phyloP scores from a whole-genome alignment of 2,113 vertebrate genomes.

The Trematomus loennbergii region DNA sequence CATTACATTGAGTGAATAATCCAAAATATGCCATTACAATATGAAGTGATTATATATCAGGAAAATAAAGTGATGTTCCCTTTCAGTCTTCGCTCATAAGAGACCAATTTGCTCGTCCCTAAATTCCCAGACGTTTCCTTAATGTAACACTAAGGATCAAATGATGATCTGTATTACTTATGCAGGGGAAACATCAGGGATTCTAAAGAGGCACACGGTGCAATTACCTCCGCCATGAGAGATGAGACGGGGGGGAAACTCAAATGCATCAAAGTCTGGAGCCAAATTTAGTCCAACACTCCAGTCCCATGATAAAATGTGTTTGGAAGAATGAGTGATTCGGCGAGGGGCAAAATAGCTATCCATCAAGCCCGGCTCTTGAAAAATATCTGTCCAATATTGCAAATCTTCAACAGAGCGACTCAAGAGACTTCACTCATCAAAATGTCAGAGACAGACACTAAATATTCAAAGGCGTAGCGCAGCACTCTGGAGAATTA shows the following conservation, averaged over 20 bases:
- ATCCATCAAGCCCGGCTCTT: conserved; percentile 57
- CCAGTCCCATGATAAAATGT: conserved; percentile 50
- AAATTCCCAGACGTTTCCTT: conserved; percentile 41
- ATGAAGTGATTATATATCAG: too few species aligned
- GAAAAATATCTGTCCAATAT: conserved; percentile 72
- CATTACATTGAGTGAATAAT: conserved; percentile 18
- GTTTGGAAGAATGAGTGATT: conserved; percentile 61
- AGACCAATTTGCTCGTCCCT: conserved; percentile 34
- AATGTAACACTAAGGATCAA: conserved; percentile 55
- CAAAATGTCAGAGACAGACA: conserved; percentile 73
- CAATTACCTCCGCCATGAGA: conserved; percentile 63
- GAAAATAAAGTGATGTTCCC: conserved; percentile 8
- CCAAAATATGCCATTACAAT: conserved; percentile 4
- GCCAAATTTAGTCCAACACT: conserved; percentile 53
- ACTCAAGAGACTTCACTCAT: conserved; percentile 77
- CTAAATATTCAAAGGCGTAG: conserved; percentile 75
- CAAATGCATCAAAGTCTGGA: conserved; percentile 65
- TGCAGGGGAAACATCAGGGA: conserved; percentile 67
- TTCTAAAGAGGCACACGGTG: conserved; percentile 54
- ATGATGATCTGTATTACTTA: conserved; percentile 66
- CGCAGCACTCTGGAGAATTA: conserved; percentile 72
- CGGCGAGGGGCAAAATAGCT: conserved; percentile 56
- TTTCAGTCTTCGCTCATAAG: conserved; percentile 38
- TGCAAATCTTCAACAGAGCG: conserved; percentile 59
- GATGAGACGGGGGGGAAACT: conserved; percentile 20